Conservation (phyloP, 2,888 invertebrate species). For the Napeogenes sylphis region DNA sequence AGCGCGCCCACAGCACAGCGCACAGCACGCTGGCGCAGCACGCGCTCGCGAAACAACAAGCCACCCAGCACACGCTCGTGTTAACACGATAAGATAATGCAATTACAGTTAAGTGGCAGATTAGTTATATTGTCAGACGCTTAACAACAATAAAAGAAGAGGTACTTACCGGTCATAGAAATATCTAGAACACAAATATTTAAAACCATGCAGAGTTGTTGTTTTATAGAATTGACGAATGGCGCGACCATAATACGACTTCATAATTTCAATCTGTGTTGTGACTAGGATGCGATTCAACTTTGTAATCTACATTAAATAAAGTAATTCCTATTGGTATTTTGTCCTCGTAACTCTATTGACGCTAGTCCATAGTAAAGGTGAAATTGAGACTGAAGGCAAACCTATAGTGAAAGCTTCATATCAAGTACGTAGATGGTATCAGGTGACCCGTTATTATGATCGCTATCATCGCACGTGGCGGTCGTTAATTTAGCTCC, state of each 20-base stretch:
- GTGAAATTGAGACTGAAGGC: neutral
- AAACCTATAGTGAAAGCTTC: too few relatives aligned
- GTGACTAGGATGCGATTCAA: too few relatives aligned
- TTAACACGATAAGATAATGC: neutral
- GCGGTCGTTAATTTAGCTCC: slow-evolving; percentile 16
- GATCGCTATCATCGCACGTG: slow-evolving; percentile 38
- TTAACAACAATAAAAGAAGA: neutral
- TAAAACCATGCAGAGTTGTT: slow-evolving; percentile 67
- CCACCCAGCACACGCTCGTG: slow-evolving; percentile 51
- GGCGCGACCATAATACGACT: slow-evolving; percentile 30
- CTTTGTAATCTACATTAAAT: too few relatives aligned
- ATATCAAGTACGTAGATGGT: neutral
- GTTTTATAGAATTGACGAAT: slow-evolving; percentile 48
- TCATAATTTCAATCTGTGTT: slow-evolving; percentile 27
- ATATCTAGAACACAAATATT: slow-evolving; percentile 51
- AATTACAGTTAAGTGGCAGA: neutral
- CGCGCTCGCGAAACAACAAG: slow-evolving; percentile 54
- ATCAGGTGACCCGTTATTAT: slow-evolving; percentile 25
- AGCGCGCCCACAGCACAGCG: slow-evolving; percentile 61
- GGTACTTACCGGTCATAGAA: slow-evolving; percentile 54
- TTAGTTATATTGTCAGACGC: neutral
- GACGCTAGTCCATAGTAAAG: slow-evolving; percentile 9
- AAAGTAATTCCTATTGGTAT: too few relatives aligned
- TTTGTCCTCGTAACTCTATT: neutral
- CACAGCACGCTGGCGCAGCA: slow-evolving; percentile 59